A percentile compares a stretch with the other conserved stretches of the same genome.
phyloP scores from a whole-genome alignment of 2,797 vertebrate genomes.

The Paguma larvata region DNA sequence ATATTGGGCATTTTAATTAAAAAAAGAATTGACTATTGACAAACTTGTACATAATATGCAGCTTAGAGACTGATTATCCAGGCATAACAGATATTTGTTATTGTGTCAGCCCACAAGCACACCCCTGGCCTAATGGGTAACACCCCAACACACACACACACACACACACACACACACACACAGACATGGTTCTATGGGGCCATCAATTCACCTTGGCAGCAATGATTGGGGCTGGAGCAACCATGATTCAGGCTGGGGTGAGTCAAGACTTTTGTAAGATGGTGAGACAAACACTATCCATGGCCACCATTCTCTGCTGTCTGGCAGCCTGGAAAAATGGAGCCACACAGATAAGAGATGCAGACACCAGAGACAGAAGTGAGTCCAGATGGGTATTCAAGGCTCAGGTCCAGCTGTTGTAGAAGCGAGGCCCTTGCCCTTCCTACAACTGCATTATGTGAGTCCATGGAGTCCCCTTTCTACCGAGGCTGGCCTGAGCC shows the following conservation, averaged over 20 bases:
- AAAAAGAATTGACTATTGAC: neutral
- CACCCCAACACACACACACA: fast-evolving
- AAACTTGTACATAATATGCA: neutral
- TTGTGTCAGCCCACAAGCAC: neutral
- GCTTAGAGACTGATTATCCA: neutral
- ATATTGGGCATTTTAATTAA: neutral
- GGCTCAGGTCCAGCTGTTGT: neutral
- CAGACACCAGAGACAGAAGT: neutral
- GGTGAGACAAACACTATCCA: neutral
- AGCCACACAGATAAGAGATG: neutral
- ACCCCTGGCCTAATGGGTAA: neutral
- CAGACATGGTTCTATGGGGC: neutral
- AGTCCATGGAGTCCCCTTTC: fast-evolving
- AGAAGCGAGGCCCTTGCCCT: fast-evolving
- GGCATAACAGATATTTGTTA: neutral
- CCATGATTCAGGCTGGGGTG: neutral
- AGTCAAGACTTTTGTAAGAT: neutral
- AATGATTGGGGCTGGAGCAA: neutral
- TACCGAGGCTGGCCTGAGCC: no score
- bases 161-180: neutral
- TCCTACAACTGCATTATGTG: neutral
- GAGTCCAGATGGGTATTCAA: neutral
- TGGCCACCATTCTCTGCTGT: neutral
- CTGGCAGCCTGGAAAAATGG: neutral
- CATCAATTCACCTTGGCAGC: neutral